These are phyloP conservation scores for Xestia ashworthii DNA, from an alignment of 2,888 invertebrate genomes.

Conservation along the genomic window DNA sequence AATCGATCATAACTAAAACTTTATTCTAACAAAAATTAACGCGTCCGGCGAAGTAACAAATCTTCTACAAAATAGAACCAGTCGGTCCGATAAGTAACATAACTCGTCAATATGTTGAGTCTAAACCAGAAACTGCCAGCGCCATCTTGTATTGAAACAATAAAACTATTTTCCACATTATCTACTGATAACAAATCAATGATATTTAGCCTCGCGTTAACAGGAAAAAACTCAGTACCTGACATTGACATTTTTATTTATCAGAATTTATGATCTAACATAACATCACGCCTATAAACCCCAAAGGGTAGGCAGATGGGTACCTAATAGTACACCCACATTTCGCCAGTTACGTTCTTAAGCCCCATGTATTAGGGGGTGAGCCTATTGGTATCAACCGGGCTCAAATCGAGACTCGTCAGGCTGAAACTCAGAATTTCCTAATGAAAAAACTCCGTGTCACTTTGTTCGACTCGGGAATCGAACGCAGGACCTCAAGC, in stretches of 20 bases:
- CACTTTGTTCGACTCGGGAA: neutral
- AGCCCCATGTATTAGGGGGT: neutral
- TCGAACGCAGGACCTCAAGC: neutral
- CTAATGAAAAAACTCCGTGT: neutral
- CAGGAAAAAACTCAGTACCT: slow-evolving; percentile 2
- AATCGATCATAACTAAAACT: neutral
- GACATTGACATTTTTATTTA: slow-evolving; percentile 9
- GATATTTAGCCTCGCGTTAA: neutral
- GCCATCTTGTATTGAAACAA: slow-evolving; percentile 40
- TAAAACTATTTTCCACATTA: neutral
- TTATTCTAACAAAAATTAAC: neutral
- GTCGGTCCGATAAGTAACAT: neutral
- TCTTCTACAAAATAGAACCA: neutral
- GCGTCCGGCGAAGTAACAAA: neutral
- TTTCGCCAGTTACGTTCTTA: neutral
- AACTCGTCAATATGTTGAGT: neutral
- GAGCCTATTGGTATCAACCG: neutral
- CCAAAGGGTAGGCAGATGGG: neutral
- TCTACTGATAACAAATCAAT: slow-evolving; percentile 9
- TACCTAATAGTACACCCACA: neutral
- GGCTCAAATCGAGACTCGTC: neutral
- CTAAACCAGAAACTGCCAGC: slow-evolving; percentile 3
- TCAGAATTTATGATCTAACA: slow-evolving; percentile 12
- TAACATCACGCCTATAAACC: neutral
- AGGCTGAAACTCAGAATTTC: neutral